phyloP scores from a whole-genome alignment of 2,888 invertebrate species.

The Drosophila sordidula region DNA sequence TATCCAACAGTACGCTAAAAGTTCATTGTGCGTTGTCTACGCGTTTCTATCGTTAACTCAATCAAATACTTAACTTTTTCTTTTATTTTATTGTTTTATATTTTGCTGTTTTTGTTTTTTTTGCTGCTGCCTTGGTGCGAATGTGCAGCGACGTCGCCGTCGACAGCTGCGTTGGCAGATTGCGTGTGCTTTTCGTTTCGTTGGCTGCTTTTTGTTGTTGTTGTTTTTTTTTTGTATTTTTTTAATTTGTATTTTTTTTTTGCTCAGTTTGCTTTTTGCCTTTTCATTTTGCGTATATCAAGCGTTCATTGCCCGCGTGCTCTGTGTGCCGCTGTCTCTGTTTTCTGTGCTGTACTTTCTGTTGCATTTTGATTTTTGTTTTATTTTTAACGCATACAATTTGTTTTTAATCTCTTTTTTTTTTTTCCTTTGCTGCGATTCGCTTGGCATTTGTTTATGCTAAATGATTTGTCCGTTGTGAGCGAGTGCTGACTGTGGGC shows the following conservation, averaged over 20 bases:
- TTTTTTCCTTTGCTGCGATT: constrained; percentile 24
- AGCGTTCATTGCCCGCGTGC: constrained; percentile 79
- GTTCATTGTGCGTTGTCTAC: constrained; percentile 64
- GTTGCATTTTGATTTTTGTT: constrained; percentile 66
- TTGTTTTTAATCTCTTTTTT: constrained; percentile 59
- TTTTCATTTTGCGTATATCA: constrained; percentile 72
- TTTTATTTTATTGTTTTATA: constrained; percentile 13
- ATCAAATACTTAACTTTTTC: constrained; percentile 63
- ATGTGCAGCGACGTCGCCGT: constrained; percentile 44
- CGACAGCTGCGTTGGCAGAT: constrained; percentile 54
- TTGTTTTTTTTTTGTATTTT: constrained; percentile 16
- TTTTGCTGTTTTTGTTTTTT: constrained; percentile 1
- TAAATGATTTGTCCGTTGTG: constrained; percentile 32
- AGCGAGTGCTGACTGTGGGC: not conserved
- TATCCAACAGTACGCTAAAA: constrained; percentile 38
- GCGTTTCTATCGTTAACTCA: constrained; percentile 61
- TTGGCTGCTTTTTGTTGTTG: constrained; percentile 41
- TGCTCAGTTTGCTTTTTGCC: constrained; percentile 42
- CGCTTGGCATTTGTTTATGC: constrained; percentile 44
- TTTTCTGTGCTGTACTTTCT: constrained; percentile 13
- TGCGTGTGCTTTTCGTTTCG: constrained; percentile 63
- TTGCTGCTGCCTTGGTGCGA: constrained; percentile 2
- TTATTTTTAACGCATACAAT: constrained; percentile 67
- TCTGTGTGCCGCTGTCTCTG: constrained; percentile 8
- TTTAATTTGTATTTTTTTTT: too few species aligned